Conservation (phyloP, 2,113 vertebrate species). For the Pituophis catenifer region DNA sequence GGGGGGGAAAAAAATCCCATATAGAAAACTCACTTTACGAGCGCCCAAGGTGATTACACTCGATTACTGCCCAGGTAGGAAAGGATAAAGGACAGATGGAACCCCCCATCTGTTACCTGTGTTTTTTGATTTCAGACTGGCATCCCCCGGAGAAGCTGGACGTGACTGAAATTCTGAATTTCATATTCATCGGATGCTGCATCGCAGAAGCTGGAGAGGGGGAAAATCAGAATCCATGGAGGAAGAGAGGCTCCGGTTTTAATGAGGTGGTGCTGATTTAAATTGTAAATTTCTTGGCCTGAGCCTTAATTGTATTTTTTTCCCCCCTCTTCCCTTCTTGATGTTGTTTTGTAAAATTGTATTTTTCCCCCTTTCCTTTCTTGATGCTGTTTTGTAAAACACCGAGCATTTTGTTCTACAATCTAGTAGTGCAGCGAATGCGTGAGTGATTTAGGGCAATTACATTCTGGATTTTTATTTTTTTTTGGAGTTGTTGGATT, state of each 20-base stretch:
- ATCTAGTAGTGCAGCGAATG: not conserved
- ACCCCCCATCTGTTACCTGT: not conserved
- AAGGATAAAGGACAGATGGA: not conserved
- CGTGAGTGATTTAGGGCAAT: not conserved
- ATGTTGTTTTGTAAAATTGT: not conserved
- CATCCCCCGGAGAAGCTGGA: not conserved
- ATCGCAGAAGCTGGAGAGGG: not conserved
- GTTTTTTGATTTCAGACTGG: not conserved
- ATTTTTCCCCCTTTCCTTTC: not conserved
- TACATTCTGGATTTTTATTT: not conserved
- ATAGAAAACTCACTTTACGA: not conserved
- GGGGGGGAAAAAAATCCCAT: not conserved
- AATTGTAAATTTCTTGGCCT: not conserved
- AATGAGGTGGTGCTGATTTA: not conserved
- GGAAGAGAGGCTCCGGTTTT: not conserved
- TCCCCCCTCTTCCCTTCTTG: not conserved
- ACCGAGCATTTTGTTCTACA: not conserved
- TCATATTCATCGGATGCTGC: not conserved
- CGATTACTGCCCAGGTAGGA: not conserved
- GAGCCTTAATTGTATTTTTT: not conserved
- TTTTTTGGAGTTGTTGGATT: not conserved
- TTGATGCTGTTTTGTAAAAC: not conserved
- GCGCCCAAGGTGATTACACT: not conserved
- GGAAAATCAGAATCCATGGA: not conserved
- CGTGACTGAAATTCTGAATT: not conserved